These are phyloP conservation scores for Laodelphax striatellus DNA, from an alignment of 1,140 invertebrate genomes.

Conservation along the genomic window DNA sequence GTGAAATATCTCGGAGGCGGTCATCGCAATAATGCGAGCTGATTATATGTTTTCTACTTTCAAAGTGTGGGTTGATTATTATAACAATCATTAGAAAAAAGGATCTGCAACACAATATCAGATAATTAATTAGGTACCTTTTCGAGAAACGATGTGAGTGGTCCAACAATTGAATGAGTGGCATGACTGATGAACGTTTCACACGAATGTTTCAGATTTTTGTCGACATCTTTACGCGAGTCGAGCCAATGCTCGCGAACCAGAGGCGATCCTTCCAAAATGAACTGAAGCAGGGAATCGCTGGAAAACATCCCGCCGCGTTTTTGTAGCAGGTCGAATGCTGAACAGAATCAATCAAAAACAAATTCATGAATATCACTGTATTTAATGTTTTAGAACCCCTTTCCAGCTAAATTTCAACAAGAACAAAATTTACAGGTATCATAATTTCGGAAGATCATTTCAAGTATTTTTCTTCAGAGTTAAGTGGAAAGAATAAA, in stretches of 20 bases:
- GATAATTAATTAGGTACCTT: constrained; percentile 49
- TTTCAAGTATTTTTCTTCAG: too few relatives aligned
- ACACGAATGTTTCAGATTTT: constrained; percentile 82
- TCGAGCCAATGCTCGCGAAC: constrained; percentile 86
- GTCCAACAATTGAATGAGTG: constrained; percentile 61
- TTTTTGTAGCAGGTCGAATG: constrained; percentile 76
- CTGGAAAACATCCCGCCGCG: constrained; percentile 79
- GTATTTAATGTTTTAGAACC: too few relatives aligned
- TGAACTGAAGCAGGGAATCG: constrained; percentile 85
- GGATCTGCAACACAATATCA: constrained; percentile 6
- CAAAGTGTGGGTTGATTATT: too few relatives aligned
- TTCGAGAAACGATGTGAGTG: constrained; percentile 58
- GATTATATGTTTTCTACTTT: too few relatives aligned
- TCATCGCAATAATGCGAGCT: too few relatives aligned
- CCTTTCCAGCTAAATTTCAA: constrained; percentile 1
- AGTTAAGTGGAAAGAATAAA: background rate
- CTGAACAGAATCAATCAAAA: constrained; percentile 30
- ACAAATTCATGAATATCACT: background rate
- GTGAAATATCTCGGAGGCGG: too few relatives aligned
- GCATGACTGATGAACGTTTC: constrained; percentile 78
- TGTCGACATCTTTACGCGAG: constrained; percentile 89
- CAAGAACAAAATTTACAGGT: too few relatives aligned
- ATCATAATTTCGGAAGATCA: too few relatives aligned
- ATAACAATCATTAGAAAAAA: too few relatives aligned
- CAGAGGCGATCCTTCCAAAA: constrained; percentile 80